Evolutionary conservation across 1,140 invertebrate species (phyloP).

Genomic region (Leptonema lineaticorne): DNA sequence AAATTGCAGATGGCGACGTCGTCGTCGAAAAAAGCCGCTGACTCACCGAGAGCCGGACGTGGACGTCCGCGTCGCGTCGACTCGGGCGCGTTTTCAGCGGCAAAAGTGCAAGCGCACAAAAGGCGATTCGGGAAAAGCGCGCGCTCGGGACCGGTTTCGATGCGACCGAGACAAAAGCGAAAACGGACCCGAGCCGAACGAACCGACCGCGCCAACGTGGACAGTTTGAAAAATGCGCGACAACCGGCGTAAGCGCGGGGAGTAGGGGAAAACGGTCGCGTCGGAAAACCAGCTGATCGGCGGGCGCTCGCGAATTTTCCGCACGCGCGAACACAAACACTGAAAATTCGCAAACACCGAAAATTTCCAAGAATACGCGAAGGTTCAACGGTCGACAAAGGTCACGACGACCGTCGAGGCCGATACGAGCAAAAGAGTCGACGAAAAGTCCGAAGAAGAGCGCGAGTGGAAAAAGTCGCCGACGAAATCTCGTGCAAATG

Average conservation of each 20-base stretch:
- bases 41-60: conserved; percentile 12
- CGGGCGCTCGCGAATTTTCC: too few species aligned
- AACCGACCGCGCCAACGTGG: not conserved
- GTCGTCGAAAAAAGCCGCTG: conserved; percentile 1
- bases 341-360: not conserved
- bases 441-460: not conserved
- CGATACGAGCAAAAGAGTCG: not conserved
- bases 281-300: too few species aligned
- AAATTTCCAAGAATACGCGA: not conserved
- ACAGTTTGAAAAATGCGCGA: not conserved
- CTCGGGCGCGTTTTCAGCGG: not conserved
- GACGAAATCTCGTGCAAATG: not conserved
- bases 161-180: not conserved
- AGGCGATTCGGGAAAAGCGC: too few species aligned
- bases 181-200: not conserved
- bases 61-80: not conserved
- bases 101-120: not conserved
- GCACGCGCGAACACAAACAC: not conserved
- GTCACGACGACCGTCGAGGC: not conserved
- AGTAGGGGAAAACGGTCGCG: too few species aligned
- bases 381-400: not conserved
- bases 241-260: too few species aligned
- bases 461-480: not conserved
- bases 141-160: too few species aligned
- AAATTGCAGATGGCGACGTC: not conserved